Conservation (phyloP, 2,113 vertebrate genomes). For the Atrichornis clamosus region DNA sequence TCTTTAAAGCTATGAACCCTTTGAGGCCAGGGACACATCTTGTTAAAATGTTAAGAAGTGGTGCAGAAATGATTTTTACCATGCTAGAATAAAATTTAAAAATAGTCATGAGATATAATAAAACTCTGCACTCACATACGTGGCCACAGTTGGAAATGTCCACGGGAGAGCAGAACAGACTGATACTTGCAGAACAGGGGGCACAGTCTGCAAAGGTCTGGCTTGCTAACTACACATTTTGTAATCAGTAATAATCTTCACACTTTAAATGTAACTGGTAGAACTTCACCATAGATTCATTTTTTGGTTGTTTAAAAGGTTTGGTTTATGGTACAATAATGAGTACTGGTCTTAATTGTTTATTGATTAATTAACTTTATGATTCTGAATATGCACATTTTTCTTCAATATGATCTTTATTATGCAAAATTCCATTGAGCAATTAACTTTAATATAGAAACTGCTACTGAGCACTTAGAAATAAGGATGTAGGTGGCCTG, state of each 20-base stretch:
- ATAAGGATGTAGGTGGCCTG: background rate
- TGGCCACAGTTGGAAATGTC: background rate
- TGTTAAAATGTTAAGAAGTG: constrained; percentile 10
- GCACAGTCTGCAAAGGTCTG: background rate
- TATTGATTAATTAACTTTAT: background rate
- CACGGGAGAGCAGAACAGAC: background rate
- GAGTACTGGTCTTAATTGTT: background rate
- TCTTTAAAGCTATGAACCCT: constrained; percentile 4
- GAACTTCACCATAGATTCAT: background rate
- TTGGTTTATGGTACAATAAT: background rate
- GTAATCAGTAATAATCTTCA: background rate
- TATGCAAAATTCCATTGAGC: background rate
- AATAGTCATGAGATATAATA: background rate
- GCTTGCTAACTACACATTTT: background rate
- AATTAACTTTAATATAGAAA: background rate
- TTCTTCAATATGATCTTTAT: background rate
- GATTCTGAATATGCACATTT: background rate
- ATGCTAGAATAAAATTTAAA: background rate
- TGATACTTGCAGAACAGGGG: background rate
- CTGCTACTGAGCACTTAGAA: background rate
- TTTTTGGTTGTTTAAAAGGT: background rate
- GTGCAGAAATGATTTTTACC: background rate
- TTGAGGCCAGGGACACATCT: background rate
- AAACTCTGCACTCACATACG: background rate
- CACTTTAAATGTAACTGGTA: background rate